A percentile compares a stretch with the other conserved stretches of the same genome.
phyloP scores from a whole-genome alignment of 1,140 invertebrate genomes.

The Megathymus violae region DNA sequence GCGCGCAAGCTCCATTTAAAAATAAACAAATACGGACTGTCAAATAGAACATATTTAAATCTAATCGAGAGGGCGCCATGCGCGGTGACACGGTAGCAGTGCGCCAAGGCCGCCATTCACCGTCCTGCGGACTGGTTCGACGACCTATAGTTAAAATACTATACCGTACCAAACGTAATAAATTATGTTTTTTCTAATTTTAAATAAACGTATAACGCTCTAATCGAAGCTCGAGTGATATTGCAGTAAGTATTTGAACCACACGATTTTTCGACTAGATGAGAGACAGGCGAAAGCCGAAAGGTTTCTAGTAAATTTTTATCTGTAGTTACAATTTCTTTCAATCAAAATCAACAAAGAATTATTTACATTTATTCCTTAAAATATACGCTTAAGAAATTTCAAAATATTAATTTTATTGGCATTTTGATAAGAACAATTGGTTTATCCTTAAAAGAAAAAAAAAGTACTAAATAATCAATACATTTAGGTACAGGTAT shows the following conservation, averaged over 20 bases:
- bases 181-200: conserved; percentile 10
- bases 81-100: conserved; percentile 55
- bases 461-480: no score
- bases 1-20: conserved; percentile 4
- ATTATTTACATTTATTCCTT: no score
- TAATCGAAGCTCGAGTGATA: background rate
- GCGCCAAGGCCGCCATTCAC: conserved; percentile 64
- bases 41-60: conserved; percentile 16
- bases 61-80: conserved; percentile 49
- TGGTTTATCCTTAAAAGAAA: no score
- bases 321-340: no score
- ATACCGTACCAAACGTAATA: conserved; percentile 11
- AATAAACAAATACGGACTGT: conserved; percentile 3
- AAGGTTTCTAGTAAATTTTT: no score
- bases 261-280: background rate
- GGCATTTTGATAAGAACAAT: no score
- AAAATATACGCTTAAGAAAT: no score
- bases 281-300: background rate
- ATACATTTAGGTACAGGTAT: no score
- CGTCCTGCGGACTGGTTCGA: conserved; percentile 56
- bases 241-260: no score
- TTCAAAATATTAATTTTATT: no score
- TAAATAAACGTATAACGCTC: background rate
- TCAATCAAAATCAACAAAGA: no score
- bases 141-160: conserved; percentile 52